These are phyloP conservation scores for Ageneiosus marmoratus DNA, from an alignment of 2,113 vertebrate species.

Conservation along the genomic window DNA sequence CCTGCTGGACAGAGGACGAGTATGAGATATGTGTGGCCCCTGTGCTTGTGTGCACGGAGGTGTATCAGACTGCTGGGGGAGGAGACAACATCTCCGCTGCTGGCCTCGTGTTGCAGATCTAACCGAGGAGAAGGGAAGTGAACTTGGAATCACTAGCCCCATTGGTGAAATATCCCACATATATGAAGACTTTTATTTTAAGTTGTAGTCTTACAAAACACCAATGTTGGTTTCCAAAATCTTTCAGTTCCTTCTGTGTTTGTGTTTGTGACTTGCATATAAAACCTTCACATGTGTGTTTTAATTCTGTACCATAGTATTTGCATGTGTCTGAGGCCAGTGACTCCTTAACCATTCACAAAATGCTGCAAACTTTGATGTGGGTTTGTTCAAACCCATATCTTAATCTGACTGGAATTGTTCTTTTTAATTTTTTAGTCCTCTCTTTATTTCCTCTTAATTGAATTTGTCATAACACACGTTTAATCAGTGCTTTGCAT, in stretches of 20 bases:
- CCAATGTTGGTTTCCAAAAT: conserved; percentile 18
- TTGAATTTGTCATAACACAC: background rate
- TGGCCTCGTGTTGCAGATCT: conserved; percentile 82
- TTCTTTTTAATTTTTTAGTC: background rate
- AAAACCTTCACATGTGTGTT: conserved; percentile 8
- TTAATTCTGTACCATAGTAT: conserved; percentile 5
- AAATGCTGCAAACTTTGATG: conserved; percentile 16
- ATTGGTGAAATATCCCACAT: conserved; percentile 4
- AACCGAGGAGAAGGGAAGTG: conserved; percentile 7
- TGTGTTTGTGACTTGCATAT: background rate
- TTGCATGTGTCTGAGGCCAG: conserved; percentile 4
- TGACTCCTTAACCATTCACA: background rate
- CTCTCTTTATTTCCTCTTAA: background rate
- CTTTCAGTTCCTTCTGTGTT: background rate
- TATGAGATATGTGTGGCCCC: conserved; percentile 82
- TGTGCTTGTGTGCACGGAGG: conserved; percentile 82
- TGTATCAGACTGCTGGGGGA: conserved; percentile 82
- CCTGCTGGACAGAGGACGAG: conserved; percentile 78
- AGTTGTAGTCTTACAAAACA: conserved; percentile 17
- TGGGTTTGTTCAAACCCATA: background rate
- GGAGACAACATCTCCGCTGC: conserved; percentile 84
- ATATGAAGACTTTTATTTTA: conserved; percentile 15
- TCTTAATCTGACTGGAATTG: background rate
- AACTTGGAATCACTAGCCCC: background rate
- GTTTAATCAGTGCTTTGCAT: background rate